phyloP scores from a whole-genome alignment of 2,113 vertebrate genomes.

The Bubo blakistoni region DNA sequence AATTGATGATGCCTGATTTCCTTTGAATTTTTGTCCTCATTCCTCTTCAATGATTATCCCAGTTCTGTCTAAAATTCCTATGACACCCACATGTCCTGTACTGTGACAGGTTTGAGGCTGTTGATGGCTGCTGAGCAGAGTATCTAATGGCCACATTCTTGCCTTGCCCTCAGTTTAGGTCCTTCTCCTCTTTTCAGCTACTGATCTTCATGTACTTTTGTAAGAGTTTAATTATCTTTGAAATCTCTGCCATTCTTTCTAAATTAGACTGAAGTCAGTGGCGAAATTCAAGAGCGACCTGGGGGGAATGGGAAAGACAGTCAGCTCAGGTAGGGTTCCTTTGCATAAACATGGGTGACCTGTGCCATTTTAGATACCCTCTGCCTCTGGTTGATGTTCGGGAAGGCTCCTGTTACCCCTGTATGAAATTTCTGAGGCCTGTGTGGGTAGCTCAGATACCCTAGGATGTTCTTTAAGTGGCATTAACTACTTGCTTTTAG shows the following conservation, averaged over 20 bases:
- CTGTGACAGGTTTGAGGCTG: background rate
- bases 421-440: background rate
- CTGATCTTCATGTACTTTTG: background rate
- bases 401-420: background rate
- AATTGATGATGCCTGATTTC: background rate
- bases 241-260: background rate
- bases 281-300: background rate
- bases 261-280: background rate
- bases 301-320: background rate
- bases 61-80: background rate
- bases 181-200: background rate
- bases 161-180: background rate
- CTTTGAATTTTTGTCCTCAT: background rate
- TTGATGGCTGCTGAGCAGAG: background rate
- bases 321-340: background rate
- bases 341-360: background rate
- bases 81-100: background rate
- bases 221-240: background rate
- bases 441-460: background rate
- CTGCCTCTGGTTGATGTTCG: background rate
- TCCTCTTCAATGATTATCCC: background rate
- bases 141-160: background rate
- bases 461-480: background rate
- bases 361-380: background rate
- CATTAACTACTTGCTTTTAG: background rate